A percentile compares a stretch with the other conserved stretches of the same genome.
phyloP scores from a whole-genome alignment of 2,113 vertebrate species.

The Morphnarchus princeps region DNA sequence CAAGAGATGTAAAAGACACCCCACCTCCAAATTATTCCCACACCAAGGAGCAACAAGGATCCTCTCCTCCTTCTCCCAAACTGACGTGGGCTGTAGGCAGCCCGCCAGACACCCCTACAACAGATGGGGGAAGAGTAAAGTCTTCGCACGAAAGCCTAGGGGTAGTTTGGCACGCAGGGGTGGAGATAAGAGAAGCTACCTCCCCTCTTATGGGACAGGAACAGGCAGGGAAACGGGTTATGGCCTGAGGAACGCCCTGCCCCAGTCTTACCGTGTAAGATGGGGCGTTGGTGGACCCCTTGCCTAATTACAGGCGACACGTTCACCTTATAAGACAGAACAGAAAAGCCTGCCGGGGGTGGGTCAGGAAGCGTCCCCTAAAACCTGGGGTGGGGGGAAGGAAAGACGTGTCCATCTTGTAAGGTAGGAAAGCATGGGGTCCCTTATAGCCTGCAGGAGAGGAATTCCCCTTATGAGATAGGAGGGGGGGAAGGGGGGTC shows the following conservation, averaged over 20 bases:
- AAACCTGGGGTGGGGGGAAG: accelerated
- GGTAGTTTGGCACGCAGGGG: not conserved
- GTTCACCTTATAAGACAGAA: not conserved
- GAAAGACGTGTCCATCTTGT: accelerated
- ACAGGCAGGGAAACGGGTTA: not conserved
- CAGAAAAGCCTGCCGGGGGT: not conserved
- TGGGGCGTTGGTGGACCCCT: accelerated
- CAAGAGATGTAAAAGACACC: not conserved
- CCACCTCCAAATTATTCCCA: not conserved
- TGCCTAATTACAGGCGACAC: not conserved
- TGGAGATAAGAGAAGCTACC: accelerated
- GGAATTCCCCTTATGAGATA: accelerated
- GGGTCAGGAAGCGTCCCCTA: too few species aligned
- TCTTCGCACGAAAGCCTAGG: not conserved
- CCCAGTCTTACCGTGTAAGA: accelerated
- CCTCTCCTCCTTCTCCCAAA: not conserved
- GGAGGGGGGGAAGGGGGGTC: too few species aligned
- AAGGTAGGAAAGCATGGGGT: too few species aligned
- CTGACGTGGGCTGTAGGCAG: not conserved
- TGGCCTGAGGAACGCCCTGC: accelerated
- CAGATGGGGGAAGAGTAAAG: not conserved
- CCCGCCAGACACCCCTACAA: not conserved
- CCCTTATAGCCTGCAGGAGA: too few species aligned
- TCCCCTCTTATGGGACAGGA: accelerated
- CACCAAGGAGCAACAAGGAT: not conserved